Percentiles rank a stretch among this genome's conserved stretches.
phyloP scores from a whole-genome alignment of 2,888 invertebrate species.

The Mallateleia sp. region DNA sequence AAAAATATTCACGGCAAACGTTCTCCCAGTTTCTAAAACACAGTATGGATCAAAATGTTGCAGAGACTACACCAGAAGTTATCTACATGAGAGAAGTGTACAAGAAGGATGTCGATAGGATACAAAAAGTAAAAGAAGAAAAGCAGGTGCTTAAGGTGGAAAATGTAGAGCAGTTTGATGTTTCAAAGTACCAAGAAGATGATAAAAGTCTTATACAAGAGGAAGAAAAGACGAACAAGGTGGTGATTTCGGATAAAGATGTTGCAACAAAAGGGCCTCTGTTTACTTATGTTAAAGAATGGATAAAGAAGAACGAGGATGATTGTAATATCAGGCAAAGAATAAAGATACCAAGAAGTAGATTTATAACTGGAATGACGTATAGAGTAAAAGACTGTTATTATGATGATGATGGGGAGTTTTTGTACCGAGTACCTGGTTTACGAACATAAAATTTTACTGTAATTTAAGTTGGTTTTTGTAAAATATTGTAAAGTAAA shows the following conservation, averaged over 20 bases:
- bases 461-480: neutral
- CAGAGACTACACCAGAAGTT: constrained; percentile 80
- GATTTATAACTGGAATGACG: constrained; percentile 92
- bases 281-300: constrained; percentile 86
- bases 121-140: neutral
- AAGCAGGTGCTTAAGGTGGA: constrained; percentile 31
- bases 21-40: constrained; percentile 84
- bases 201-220: neutral
- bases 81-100: constrained; percentile 79
- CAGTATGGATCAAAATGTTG: constrained; percentile 70
- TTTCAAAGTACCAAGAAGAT: neutral
- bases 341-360: constrained; percentile 93
- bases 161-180: neutral
- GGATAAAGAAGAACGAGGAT: constrained; percentile 86
- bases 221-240: neutral
- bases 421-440: constrained; percentile 94
- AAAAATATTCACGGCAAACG: no score
- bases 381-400: constrained; percentile 95
- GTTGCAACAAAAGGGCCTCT: constrained; percentile 37
- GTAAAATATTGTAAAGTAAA: neutral
- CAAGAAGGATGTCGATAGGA: constrained; percentile 53
- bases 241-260: neutral
- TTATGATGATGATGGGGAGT: constrained; percentile 95
- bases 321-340: constrained; percentile 90
- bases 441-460: constrained; percentile 51